Percentiles rank a stretch among this genome's conserved stretches.
phyloP scores from a whole-genome alignment of 2,797 vertebrate genomes.

The Myotis pilosus region DNA sequence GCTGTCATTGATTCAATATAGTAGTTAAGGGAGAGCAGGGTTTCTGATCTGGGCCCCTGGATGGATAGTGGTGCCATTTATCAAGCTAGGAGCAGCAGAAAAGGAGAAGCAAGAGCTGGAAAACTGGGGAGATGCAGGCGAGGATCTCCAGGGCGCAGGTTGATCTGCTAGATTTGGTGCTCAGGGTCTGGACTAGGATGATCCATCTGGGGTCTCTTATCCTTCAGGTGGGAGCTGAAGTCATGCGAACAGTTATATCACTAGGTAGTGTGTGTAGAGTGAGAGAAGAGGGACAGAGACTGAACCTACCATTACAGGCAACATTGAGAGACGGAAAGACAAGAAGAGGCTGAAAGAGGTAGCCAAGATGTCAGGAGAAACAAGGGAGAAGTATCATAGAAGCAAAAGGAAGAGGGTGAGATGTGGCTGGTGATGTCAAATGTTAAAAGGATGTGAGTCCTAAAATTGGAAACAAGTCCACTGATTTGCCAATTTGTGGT shows the following conservation, averaged over 20 bases:
- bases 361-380: neutral
- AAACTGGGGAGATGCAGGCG: neutral
- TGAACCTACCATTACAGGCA: neutral
- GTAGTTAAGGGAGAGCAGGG: neutral
- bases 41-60: neutral
- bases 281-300: neutral
- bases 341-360: neutral
- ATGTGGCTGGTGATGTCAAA: neutral
- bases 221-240: neutral
- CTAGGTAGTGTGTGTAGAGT: neutral
- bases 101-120: neutral
- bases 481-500: conserved; percentile 46
- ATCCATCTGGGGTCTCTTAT: neutral
- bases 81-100: neutral
- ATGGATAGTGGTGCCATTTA: neutral
- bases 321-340: neutral
- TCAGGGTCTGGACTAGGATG: neutral
- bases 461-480: neutral
- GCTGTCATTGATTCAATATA: neutral
- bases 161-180: neutral
- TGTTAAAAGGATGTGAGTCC: neutral
- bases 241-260: neutral
- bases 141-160: neutral
- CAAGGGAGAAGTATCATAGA: neutral
- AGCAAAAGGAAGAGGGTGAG: neutral